Evolutionary conservation across 2,797 vertebrate genomes (phyloP).

Genomic region (Taenioides sp.): DNA sequence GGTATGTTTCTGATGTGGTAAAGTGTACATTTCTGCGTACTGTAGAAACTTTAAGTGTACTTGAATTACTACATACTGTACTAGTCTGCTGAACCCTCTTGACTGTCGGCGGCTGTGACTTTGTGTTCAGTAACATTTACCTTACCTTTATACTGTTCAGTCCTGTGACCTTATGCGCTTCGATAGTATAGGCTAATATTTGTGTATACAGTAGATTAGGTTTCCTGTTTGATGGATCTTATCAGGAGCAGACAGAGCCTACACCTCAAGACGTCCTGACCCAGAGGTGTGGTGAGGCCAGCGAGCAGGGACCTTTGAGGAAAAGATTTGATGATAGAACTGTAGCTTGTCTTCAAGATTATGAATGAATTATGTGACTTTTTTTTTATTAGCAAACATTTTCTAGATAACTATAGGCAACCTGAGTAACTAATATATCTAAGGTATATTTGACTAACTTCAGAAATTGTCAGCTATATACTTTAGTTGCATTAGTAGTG

Average conservation of each 20-base stretch:
- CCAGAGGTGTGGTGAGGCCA: not conserved
- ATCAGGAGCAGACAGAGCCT: conserved; percentile 24
- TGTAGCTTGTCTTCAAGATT: not conserved
- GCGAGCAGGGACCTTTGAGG: not conserved
- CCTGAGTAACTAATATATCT: not conserved
- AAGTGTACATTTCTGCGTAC: too few species aligned
- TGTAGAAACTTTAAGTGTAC: too few species aligned
- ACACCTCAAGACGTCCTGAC: not conserved
- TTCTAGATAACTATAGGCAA: not conserved
- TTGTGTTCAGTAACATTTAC: not conserved
- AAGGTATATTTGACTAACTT: not conserved
- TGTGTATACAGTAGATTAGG: conserved; percentile 39
- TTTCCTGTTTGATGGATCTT: conserved; percentile 32
- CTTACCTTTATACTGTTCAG: conserved; percentile 17
- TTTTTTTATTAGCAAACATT: too few species aligned
- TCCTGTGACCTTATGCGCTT: conserved; percentile 17
- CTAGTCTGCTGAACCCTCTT: too few species aligned
- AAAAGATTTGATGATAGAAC: not conserved
- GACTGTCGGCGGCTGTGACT: not conserved
- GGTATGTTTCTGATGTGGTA: too few species aligned
- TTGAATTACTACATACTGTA: too few species aligned
- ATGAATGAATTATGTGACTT: not conserved
- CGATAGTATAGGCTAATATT: conserved; percentile 27
- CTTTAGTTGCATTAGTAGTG: not conserved
- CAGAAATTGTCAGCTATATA: not conserved